Evolutionary conservation across 2,888 invertebrate genomes (phyloP).

Genomic region (Meganola albula): DNA sequence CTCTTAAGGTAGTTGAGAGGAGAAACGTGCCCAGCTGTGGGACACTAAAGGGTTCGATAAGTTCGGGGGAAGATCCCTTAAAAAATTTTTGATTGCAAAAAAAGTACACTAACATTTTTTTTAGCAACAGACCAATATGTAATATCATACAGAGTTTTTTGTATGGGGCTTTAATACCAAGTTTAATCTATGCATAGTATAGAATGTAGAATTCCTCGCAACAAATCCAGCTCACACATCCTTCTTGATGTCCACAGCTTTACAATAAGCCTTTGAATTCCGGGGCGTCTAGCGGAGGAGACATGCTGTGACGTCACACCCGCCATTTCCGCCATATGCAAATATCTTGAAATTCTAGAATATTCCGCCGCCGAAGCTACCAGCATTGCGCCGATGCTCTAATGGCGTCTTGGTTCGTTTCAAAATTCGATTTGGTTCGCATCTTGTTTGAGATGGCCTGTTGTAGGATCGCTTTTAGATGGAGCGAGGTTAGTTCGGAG

Average conservation of each 20-base stretch:
- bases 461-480: conserved; percentile 26
- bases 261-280: conserved; percentile 33
- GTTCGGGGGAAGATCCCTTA: too few species aligned
- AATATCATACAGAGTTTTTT: too few species aligned
- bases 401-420: conserved; percentile 39
- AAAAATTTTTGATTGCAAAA: too few species aligned
- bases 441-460: conserved; percentile 30
- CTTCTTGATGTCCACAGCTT: conserved; percentile 26
- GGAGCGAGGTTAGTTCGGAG: too few species aligned
- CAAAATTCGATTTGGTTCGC: conserved; percentile 38
- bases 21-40: too few species aligned
- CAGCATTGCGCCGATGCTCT: conserved; percentile 39
- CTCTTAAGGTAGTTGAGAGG: too few species aligned
- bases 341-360: conserved; percentile 27
- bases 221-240: conserved; percentile 29
- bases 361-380: conserved; percentile 27
- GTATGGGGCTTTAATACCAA: too few species aligned
- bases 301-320: conserved; percentile 36
- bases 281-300: conserved; percentile 36
- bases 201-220: conserved; percentile 18
- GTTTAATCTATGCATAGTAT: too few species aligned
- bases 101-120: too few species aligned
- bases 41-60: too few species aligned
- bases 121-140: too few species aligned
- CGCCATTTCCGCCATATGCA: conserved; percentile 32